Percentiles rank a stretch among this genome's conserved stretches.
These are phyloP conservation scores for Caenorhabditis tropicalis DNA, from an alignment of 1,140 invertebrate genomes.

Conservation along the genomic window DNA sequence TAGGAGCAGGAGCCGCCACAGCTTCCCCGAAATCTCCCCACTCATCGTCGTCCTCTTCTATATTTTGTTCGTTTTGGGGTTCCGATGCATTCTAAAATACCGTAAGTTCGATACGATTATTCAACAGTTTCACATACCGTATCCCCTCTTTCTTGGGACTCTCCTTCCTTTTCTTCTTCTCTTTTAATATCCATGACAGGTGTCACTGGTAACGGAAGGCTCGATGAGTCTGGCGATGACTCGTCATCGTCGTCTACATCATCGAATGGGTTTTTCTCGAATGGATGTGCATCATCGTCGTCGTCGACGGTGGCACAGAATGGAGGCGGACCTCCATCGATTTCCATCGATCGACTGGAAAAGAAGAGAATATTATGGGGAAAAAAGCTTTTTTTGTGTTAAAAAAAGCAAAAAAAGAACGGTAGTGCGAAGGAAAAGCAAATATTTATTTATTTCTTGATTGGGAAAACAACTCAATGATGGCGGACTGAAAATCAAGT, in stretches of 20 bases:
- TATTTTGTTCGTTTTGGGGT: not conserved
- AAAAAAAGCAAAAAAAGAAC: not conserved
- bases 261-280: not conserved
- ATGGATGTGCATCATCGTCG: not conserved
- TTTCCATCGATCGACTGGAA: conserved; percentile 23
- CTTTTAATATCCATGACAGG: not conserved
- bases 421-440: not conserved
- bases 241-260: not conserved
- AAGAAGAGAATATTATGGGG: not conserved
- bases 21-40: conserved; percentile 29
- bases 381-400: not conserved
- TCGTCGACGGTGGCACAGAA: not conserved
- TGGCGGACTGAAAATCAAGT: too few species aligned
- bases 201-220: not conserved
- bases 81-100: not conserved
- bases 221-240: not conserved
- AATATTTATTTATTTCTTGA: not conserved
- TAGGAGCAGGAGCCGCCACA: not conserved
- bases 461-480: not conserved
- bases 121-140: not conserved
- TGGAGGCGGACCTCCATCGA: conserved; percentile 31
- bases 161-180: not conserved
- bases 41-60: not conserved
- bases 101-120: not conserved
- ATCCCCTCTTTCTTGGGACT: not conserved